A percentile compares a stretch with the other conserved stretches of the same genome.
Conservation (phyloP, 2,113 vertebrate species). For the Trematocara macrostoma region DNA sequence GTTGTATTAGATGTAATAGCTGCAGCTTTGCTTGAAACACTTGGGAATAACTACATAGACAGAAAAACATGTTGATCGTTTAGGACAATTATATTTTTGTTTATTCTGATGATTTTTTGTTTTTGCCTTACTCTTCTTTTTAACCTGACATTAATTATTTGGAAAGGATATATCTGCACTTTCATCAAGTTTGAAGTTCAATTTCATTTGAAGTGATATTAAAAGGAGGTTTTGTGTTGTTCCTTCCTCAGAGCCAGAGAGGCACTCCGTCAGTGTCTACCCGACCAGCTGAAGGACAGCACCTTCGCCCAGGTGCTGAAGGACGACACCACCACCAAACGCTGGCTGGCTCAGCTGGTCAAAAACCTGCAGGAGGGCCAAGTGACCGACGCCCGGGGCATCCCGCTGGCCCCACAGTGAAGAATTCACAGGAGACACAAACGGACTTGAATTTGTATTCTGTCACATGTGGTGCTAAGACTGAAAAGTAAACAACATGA, state of each 20-base stretch:
- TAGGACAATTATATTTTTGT: background rate
- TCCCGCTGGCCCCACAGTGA: slow-evolving; percentile 92
- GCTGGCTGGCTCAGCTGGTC: slow-evolving; percentile 96
- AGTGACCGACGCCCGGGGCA: slow-evolving; percentile 92
- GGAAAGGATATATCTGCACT: background rate
- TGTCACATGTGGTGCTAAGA: slow-evolving; percentile 17
- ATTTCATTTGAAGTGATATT: background rate
- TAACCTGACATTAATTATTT: background rate
- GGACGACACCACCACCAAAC: slow-evolving; percentile 98
- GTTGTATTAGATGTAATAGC: background rate
- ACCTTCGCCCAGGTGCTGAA: slow-evolving; percentile 98
- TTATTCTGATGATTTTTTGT: background rate
- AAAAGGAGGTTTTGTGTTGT: background rate
- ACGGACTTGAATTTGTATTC: slow-evolving; percentile 1
- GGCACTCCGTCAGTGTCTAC: slow-evolving; percentile 96
- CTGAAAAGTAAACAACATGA: slow-evolving; percentile 1
- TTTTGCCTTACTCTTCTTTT: background rate
- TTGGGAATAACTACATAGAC: background rate
- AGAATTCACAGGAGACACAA: background rate
- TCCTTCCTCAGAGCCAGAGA: slow-evolving; percentile 87
- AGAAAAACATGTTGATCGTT: background rate
- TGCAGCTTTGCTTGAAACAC: background rate
- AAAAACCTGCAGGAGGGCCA: slow-evolving; percentile 98
- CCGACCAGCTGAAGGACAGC: slow-evolving; percentile 97
- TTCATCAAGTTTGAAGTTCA: background rate